Evolutionary conservation across 92 coral and sea anemone species (phyloP).

Genomic region (Epizoanthus ramosus): DNA sequence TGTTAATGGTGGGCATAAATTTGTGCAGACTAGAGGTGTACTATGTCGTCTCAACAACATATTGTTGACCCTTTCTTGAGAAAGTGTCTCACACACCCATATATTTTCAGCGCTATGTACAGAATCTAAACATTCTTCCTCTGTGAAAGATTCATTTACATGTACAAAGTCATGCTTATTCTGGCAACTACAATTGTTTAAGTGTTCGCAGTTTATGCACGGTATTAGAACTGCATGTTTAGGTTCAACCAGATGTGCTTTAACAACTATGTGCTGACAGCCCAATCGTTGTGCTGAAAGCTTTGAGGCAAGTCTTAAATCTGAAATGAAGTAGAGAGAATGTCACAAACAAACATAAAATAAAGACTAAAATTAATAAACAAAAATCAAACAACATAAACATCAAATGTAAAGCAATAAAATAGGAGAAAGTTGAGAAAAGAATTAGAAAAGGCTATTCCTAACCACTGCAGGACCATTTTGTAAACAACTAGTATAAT

Average conservation of each 20-base stretch:
- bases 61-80: not conserved
- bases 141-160: not conserved
- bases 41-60: not conserved
- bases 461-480: too few species aligned
- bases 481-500: too few species aligned
- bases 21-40: not conserved
- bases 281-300: not conserved
- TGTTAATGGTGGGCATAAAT: conserved; percentile 2
- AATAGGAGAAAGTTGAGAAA: not conserved
- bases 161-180: not conserved
- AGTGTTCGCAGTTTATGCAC: conserved; percentile 17
- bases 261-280: conserved; percentile 15
- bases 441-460: not conserved
- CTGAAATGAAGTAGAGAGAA: not conserved
- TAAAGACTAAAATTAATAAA: not conserved
- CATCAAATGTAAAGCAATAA: not conserved
- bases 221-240: conserved; percentile 13
- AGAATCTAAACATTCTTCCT: not conserved
- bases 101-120: not conserved
- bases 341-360: too few species aligned
- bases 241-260: conserved; percentile 13
- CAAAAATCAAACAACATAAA: not conserved
- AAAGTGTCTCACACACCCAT: not conserved
- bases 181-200: conserved; percentile 5
- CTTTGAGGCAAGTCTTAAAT: conserved; percentile 26